Evolutionary conservation across 2,113 vertebrate species (phyloP), one percentile per base, ranked within the genome.

Genomic region (Trinectes maculatus): DNA sequence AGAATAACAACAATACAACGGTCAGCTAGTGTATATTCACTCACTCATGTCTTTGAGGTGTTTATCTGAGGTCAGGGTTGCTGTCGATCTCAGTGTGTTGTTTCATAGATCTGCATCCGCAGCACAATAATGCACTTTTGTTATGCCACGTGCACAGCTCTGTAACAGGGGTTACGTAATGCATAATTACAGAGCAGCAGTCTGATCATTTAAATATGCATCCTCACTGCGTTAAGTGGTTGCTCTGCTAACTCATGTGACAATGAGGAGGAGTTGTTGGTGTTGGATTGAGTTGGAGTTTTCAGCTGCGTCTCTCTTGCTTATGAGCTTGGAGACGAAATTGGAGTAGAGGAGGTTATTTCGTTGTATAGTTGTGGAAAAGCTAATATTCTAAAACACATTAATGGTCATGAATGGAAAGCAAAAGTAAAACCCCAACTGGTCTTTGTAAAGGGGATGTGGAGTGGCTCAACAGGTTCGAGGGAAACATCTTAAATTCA

Each of bases 111-210:
- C 25, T 46, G 16, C 33, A 28, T 52, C 49, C 34, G 2, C 18
- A 53, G 22, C 31, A 24, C 5, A 37, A 8, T 48, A 36, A 48
- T 71, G 43, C 39, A 6, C 28, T 48, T 64, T 19, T 62, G 8
- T 80, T 34, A 61, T 29, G 49, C 40, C 21, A 10, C 47, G 26
- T 58, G 52, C 47, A 47, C 22, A 21, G 11, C 18, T 74, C 37
- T 25, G 34, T 26, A 62, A 61, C 77, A 53, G 1, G 3, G 19
- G 33, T 62, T 71, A 78, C 62, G 36, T 77, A 67, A 78, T 43
- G 28, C 7, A 21, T 61, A 79, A 82, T 77, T 82, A 62, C 51
- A 68, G 43, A 55, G 61, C 24, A 48, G 64, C 68, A 43, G 53
- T 77, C 48, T 13, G 25, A 64, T 67, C 37, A 44, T 69, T 59